phyloP scores from a whole-genome alignment of 2,888 invertebrate species.

The Sarcophaga rosellei region DNA sequence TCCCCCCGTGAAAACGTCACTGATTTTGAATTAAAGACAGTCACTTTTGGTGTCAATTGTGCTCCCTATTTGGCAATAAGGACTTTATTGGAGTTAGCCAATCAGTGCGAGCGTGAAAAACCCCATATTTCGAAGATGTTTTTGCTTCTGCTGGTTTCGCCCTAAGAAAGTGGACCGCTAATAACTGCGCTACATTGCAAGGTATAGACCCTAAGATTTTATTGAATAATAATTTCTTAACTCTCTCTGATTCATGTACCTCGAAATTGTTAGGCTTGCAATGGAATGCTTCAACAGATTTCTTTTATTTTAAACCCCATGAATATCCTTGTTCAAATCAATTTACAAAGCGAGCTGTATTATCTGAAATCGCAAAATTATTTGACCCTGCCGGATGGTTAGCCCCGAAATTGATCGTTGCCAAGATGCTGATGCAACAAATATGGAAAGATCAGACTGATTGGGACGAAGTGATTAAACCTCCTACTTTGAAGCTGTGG shows the following conservation, averaged over 20 bases:
- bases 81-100: background rate
- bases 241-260: background rate
- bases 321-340: background rate
- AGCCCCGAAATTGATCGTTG: no score
- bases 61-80: background rate
- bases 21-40: conserved; percentile 8
- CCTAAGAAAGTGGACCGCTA: no score
- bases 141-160: background rate
- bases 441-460: conserved; percentile 6
- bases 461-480: background rate
- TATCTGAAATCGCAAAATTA: background rate
- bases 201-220: no score
- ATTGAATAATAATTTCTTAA: background rate
- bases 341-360: background rate
- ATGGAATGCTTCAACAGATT: conserved; percentile 3
- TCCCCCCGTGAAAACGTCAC: background rate
- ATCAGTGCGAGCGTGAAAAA: background rate
- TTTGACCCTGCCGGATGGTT: no score
- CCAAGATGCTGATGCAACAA: conserved; percentile 5
- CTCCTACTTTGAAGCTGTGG: background rate
- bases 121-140: background rate
- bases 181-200: no score
- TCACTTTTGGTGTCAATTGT: background rate
- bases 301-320: background rate
- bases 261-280: background rate